These are phyloP conservation scores for Aselliscus stoliczkanus DNA, from an alignment of 2,797 vertebrate genomes.

Conservation along the genomic window DNA sequence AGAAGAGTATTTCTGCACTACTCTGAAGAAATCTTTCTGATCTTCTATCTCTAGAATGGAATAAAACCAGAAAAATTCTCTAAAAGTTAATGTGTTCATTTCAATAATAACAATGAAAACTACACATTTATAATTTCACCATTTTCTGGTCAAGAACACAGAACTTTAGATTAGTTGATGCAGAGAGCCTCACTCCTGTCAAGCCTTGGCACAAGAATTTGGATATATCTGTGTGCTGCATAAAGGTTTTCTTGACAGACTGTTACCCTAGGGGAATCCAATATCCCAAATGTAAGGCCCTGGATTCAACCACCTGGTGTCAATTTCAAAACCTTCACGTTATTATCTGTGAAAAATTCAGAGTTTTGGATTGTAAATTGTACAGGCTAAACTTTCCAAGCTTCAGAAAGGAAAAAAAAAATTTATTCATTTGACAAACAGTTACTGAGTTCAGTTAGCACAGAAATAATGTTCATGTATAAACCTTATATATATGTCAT, in stretches of 20 bases:
- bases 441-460: slow-evolving; percentile 35
- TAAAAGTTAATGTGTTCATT: not conserved
- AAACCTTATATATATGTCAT: not conserved
- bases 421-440: not conserved
- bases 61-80: not conserved
- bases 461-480: not conserved
- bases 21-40: not conserved
- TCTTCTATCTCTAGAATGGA: not conserved
- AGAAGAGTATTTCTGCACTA: not conserved
- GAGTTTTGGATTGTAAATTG: not conserved
- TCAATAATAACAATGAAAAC: not conserved
- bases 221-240: not conserved
- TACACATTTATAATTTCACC: not conserved
- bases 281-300: not conserved
- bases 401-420: not conserved
- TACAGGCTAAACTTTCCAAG: not conserved
- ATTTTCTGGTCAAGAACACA: not conserved
- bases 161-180: not conserved
- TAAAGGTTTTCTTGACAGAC: not conserved
- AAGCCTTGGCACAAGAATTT: not conserved
- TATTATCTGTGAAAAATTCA: not conserved
- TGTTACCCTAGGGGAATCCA: not conserved
- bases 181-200: not conserved
- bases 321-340: slow-evolving; percentile 24
- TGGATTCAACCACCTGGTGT: not conserved